A percentile compares a stretch with the other conserved stretches of the same genome.
Conservation (phyloP, 2,797 vertebrate species). For the Sebastes melanostomus region DNA sequence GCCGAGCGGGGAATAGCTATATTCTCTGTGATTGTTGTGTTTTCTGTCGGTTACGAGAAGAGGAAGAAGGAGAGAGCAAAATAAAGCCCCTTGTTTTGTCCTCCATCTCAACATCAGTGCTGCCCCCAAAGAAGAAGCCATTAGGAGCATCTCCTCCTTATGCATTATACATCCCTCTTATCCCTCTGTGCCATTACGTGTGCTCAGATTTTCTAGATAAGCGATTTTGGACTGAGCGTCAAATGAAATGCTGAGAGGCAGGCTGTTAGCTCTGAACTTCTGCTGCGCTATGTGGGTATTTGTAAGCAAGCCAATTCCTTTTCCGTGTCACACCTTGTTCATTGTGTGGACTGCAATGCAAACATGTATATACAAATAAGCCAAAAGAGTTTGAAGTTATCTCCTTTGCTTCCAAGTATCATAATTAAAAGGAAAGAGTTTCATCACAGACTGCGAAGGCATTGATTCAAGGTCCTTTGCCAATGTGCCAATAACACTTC, state of each 20-base stretch:
- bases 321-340: slow-evolving; percentile 31
- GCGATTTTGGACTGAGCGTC: slow-evolving; percentile 74
- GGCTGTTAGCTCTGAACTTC: slow-evolving; percentile 63
- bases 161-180: slow-evolving; percentile 78
- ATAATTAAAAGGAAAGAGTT: slow-evolving; percentile 37
- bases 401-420: background rate
- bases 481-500: slow-evolving; percentile 61
- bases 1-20: slow-evolving; percentile 55
- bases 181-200: slow-evolving; percentile 74
- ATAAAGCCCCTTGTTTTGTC: slow-evolving; percentile 65
- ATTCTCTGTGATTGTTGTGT: slow-evolving; percentile 52
- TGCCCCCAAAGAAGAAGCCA: slow-evolving; percentile 75
- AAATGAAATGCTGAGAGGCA: slow-evolving; percentile 76
- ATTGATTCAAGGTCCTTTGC: slow-evolving; percentile 68
- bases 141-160: slow-evolving; percentile 77
- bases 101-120: slow-evolving; percentile 53
- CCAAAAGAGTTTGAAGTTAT: background rate
- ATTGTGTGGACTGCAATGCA: background rate
- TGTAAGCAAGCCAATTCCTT: slow-evolving; percentile 40
- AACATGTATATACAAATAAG: background rate
- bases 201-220: slow-evolving; percentile 81
- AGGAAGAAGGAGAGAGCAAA: slow-evolving; percentile 47
- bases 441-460: slow-evolving; percentile 35
- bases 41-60: slow-evolving; percentile 50
- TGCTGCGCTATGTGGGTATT: slow-evolving; percentile 53